phyloP scores from a whole-genome alignment of 37 sponge, comb jelly and placozoan species.

The Halichondria panicea region DNA sequence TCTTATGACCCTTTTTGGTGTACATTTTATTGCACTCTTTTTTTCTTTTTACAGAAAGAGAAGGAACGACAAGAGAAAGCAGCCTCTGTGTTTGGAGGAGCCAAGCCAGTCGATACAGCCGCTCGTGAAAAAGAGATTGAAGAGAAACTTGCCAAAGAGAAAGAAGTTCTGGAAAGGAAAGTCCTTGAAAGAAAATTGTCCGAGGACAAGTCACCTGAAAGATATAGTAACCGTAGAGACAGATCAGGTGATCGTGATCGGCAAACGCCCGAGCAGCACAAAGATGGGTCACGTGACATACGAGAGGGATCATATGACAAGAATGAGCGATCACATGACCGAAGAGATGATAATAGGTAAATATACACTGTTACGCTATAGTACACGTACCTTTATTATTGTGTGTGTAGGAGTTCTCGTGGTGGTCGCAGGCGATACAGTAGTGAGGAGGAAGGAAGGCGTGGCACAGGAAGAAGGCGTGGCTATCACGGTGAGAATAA shows the following conservation, averaged over 20 bases:
- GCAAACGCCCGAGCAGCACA: background rate
- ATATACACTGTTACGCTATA: too few relatives aligned
- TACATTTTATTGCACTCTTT: background rate
- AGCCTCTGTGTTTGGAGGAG: conserved; percentile 72
- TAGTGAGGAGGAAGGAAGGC: background rate
- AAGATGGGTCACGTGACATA: background rate
- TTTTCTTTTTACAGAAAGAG: background rate
- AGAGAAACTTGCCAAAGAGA: conserved; percentile 7
- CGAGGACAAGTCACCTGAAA: background rate
- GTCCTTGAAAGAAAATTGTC: background rate
- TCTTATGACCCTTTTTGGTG: background rate
- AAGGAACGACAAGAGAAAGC: conserved; percentile 11
- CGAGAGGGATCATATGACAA: too few relatives aligned
- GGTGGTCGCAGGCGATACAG: background rate
- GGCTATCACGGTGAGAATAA: background rate
- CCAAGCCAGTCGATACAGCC: conserved; percentile 80
- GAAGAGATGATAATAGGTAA: too few relatives aligned
- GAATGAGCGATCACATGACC: too few relatives aligned
- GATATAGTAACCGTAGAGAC: background rate
- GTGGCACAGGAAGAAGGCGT: background rate
- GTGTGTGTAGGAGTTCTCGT: too few relatives aligned
- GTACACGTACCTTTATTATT: too few relatives aligned
- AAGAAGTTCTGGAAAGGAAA: conserved; percentile 10
- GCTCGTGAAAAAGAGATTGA: conserved; percentile 53
- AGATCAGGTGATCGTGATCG: background rate